phyloP scores from a whole-genome alignment of 2,113 vertebrate species.

The Hemiprocne comata region DNA sequence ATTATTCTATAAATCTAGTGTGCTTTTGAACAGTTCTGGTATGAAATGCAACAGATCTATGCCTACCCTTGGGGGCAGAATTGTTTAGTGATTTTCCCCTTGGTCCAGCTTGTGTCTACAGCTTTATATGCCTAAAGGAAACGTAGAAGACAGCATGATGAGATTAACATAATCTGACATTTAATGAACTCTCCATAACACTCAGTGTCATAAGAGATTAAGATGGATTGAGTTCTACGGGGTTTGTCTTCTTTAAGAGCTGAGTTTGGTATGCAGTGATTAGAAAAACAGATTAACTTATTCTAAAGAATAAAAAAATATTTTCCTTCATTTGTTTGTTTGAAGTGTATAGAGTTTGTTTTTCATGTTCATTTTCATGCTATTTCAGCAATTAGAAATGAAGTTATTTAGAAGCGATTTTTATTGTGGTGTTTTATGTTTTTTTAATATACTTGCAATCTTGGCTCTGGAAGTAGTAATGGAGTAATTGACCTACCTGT shows the following conservation, averaged over 20 bases:
- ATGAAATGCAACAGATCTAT: not conserved
- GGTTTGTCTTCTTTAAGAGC: not conserved
- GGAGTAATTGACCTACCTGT: slow-evolving; percentile 29
- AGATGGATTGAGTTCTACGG: not conserved
- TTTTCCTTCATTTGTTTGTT: not conserved
- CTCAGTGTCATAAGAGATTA: not conserved
- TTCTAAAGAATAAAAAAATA: not conserved
- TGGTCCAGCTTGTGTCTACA: not conserved
- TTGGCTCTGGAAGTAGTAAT: slow-evolving; percentile 24
- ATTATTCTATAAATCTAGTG: not conserved
- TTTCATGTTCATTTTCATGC: not conserved
- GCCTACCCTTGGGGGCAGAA: not conserved
- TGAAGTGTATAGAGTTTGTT: not conserved
- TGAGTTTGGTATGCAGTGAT: not conserved
- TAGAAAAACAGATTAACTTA: slow-evolving; percentile 27
- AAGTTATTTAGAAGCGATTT: slow-evolving; percentile 21
- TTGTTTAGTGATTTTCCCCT: not conserved
- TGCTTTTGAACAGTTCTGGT: not conserved
- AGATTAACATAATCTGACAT: not conserved
- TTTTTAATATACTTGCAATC: not conserved
- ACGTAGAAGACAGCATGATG: not conserved
- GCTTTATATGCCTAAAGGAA: not conserved
- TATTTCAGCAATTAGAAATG: not conserved
- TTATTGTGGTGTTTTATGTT: not conserved
- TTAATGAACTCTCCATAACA: not conserved